These are phyloP conservation scores for Gryllus longicercus DNA, from an alignment of 2,888 invertebrate genomes.

Conservation along the genomic window DNA sequence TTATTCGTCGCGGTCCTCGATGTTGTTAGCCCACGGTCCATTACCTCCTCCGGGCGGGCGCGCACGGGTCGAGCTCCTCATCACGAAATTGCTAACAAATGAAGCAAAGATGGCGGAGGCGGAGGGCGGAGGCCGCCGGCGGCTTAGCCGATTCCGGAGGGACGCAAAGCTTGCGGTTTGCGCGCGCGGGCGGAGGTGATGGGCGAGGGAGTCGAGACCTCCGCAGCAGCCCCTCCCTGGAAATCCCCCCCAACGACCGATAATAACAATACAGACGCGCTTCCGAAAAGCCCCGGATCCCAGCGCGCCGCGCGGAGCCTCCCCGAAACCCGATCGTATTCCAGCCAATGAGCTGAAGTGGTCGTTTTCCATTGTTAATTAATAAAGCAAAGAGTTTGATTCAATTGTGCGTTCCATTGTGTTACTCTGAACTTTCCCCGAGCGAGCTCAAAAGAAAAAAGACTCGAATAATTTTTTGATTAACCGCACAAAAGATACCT, in stretches of 20 bases:
- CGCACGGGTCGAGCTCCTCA: neutral
- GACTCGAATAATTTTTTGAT: slow-evolving; percentile 17
- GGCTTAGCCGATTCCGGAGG: neutral
- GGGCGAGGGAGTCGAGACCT: neutral
- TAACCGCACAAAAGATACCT: slow-evolving; percentile 17
- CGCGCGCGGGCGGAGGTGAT: neutral
- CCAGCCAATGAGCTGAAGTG: neutral
- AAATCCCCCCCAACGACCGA: neutral
- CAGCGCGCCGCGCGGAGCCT: neutral
- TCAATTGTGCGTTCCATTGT: slow-evolving; percentile 17
- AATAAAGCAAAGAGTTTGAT: slow-evolving; percentile 17
- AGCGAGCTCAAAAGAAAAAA: slow-evolving; percentile 4
- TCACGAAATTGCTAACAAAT: slow-evolving; percentile 8
- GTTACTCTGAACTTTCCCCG: neutral
- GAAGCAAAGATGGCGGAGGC: neutral
- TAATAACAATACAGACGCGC: slow-evolving; percentile 17
- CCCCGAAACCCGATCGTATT: slow-evolving; percentile 17
- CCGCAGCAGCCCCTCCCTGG: neutral
- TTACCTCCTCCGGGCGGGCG: neutral
- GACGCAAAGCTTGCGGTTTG: neutral
- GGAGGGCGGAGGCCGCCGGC: neutral
- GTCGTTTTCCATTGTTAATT: slow-evolving; percentile 7
- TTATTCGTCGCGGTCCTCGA: neutral
- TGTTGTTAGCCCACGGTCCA: neutral
- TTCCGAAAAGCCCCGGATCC: neutral